Evolutionary conservation across 2,888 invertebrate genomes (phyloP), one percentile per base, ranked within the genome.

Genomic region (Automeris io): DNA sequence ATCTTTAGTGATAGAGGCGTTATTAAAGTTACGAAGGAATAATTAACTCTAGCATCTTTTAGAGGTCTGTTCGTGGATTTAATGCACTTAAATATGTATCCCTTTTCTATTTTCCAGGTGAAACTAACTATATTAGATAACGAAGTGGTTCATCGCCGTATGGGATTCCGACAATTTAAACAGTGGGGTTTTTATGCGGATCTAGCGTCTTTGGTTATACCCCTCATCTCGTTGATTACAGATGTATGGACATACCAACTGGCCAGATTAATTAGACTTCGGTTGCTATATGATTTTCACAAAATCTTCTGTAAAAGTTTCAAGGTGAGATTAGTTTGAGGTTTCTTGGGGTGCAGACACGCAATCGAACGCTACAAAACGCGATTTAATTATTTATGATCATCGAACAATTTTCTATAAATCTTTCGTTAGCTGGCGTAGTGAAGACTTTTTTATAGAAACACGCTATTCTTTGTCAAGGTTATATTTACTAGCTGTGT

Each of bases 291-390:
- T 23, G 51, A 70, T 24, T 78, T 72, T 39, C 46, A 78, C 35
- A 12, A 37, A 4, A 49, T 72, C 39, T 78, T 77, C 37, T 78
- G 78, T 31, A 58, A 48, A 12, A 60, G 62, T 13, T 78, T 75
- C 37, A 65, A 68, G 70, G 80, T 68, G 40, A 41, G 4, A 22
- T 21, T 18, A 25, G 8, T 24, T 16, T 29, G 9, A 9, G 11
- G 5, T 26, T 24, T 8, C 9, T 33, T 9, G 6, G 9, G 8
- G 8, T 2, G 1, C 22, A 6, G 9, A 23, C 16, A 29, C 16
- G 29, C 29, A 16, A 29, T 16, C 5, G n/a, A 26, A 33, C 9
- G 8, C 8, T 2, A 6, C 4, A 6, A 37, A 18, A n/a, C 8
- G 5, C 16, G n/a, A 1, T 25, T 3, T 18, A 11, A 13, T 19